phyloP scores from a whole-genome alignment of 2,113 vertebrate species.

The Brienomyrus brachyistius region DNA sequence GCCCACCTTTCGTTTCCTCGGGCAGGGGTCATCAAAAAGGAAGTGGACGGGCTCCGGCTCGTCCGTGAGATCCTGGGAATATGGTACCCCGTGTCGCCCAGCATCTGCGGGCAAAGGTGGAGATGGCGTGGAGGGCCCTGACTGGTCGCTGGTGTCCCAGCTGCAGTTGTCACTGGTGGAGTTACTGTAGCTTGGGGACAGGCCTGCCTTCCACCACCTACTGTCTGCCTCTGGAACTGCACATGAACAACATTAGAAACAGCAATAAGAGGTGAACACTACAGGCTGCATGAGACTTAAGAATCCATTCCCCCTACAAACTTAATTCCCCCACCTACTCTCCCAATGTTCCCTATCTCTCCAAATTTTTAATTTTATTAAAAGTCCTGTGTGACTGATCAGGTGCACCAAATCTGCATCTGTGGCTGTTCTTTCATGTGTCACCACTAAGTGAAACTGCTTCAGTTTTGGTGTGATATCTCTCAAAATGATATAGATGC shows the following conservation, averaged over 20 bases:
- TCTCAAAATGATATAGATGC: neutral
- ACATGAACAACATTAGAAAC: constrained; percentile 6
- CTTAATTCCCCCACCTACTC: neutral
- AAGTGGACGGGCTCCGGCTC: constrained; percentile 74
- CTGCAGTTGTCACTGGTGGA: constrained; percentile 78
- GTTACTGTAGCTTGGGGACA: constrained; percentile 78
- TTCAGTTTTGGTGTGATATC: neutral
- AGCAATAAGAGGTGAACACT: neutral
- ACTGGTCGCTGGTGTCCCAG: constrained; percentile 79
- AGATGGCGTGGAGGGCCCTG: constrained; percentile 75
- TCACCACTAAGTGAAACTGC: neutral
- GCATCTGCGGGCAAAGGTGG: constrained; percentile 69
- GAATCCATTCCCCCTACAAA: neutral
- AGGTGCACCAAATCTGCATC: neutral
- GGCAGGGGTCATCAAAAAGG: constrained; percentile 78
- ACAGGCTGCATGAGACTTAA: neutral
- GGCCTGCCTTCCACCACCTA: constrained; percentile 68
- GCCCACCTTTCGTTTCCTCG: constrained; percentile 82
- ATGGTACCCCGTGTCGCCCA: constrained; percentile 62
- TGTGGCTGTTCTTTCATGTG: neutral
- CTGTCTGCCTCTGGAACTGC: constrained; percentile 53
- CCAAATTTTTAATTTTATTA: neutral
- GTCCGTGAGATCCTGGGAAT: constrained; percentile 62
- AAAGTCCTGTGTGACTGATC: neutral
- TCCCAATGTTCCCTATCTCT: neutral